Base-by-base conservation (phyloP, 2,888 invertebrate genomes). In the Eubasilissa splendida region DNA sequence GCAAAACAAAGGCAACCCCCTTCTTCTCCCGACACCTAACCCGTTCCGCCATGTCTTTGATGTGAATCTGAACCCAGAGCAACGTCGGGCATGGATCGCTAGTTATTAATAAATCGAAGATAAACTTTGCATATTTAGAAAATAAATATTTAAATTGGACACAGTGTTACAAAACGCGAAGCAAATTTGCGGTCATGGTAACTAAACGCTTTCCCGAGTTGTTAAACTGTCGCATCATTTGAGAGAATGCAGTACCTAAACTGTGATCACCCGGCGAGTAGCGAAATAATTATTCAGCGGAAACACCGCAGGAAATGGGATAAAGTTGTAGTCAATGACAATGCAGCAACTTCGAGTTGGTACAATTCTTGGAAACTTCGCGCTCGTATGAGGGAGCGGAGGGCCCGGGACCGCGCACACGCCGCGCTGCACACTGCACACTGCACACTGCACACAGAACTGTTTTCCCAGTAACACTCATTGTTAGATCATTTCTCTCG, bases 271-370 rank as follows among this genome's bases (percentile, higher is more conserved):
- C 53, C 22, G 54, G 31, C 53, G n/a, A 54, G 70, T 54, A 54
- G 53, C 54, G 53, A 22, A 14, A 31, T 70, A 53, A 70, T 70
- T 70, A 70, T 70, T 70, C 70, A 54, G 54, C 10, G 54, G 70
- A 54, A 70, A 70, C 1, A 54, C 54, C 70, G 54, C 58, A 58
- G 58, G 58, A 58, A 58, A 58, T 58, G 11, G 70, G 54, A 70
- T 70, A 53, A 70, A 70, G 70, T 70, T 70, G 52, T 68, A 68
- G 14, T 9, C 70, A 3, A 14, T 70, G 70, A 70, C 70, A 70
- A 53, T 54, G 54, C 53, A 5, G 53, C 53, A 70, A 9, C 53
- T 54, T 53, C 54, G 14, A 70, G 70, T 70, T 54, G 70, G 53
- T 53, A 22, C 70, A 22, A 11, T 70, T 70, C 70, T 22, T 53